Evolutionary conservation across 2,888 invertebrate genomes (phyloP).

Genomic region (Athalia circularis): DNA sequence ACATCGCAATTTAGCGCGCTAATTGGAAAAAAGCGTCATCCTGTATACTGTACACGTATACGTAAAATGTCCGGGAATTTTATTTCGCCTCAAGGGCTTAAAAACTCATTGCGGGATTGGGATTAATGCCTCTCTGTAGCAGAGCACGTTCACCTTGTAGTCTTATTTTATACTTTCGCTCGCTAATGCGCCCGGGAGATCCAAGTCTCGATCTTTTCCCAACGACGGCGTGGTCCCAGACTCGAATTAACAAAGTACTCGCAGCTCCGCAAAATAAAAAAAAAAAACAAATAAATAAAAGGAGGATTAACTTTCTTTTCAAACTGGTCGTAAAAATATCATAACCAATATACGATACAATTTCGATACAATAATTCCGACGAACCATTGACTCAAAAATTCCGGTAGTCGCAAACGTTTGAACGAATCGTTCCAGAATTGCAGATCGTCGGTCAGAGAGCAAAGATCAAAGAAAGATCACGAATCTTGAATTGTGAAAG

Average conservation of each 20-base stretch:
- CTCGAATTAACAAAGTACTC: too few species aligned
- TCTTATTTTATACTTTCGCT: not conserved
- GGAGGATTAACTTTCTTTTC: too few species aligned
- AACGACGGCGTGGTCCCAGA: too few species aligned
- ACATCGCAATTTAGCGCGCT: slow-evolving; percentile 27
- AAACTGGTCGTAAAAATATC: too few species aligned
- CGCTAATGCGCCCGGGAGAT: not conserved
- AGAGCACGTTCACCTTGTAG: slow-evolving; percentile 26
- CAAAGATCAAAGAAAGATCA: slow-evolving; percentile 18
- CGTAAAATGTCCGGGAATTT: not conserved
- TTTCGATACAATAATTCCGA: too few species aligned
- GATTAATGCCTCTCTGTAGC: not conserved
- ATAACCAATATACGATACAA: too few species aligned
- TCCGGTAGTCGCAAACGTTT: not conserved
- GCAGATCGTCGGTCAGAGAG: not conserved
- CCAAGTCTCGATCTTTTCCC: not conserved
- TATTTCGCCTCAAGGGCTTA: slow-evolving; percentile 9
- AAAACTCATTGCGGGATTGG: not conserved
- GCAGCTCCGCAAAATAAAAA: too few species aligned
- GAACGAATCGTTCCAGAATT: not conserved
- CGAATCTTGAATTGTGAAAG: slow-evolving; percentile 28
- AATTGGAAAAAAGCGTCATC: slow-evolving; percentile 17
- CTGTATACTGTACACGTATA: not conserved
- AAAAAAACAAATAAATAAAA: too few species aligned
- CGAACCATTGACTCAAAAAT: not conserved